Conservation (phyloP, 2,797 vertebrate species). For the Melanotaenia trifasciata region DNA sequence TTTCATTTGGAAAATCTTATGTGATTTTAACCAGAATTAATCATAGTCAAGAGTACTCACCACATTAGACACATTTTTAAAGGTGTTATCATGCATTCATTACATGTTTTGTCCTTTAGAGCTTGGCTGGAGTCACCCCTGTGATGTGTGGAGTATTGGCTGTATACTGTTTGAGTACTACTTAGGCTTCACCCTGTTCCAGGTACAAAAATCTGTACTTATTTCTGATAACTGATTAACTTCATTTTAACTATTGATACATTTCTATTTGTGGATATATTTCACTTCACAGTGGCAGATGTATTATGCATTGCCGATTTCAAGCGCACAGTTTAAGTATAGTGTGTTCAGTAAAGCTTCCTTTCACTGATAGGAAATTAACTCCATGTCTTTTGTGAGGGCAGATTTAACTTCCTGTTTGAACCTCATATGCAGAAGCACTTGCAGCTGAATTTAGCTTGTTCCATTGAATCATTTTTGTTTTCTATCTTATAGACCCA, state of each 20-base stretch:
- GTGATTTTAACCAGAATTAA: neutral
- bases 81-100: neutral
- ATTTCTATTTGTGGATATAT: too few species aligned
- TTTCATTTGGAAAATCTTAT: neutral
- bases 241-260: neutral
- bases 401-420: neutral
- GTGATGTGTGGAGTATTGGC: slow-evolving; percentile 98
- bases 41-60: neutral
- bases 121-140: slow-evolving; percentile 96
- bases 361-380: neutral
- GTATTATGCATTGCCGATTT: neutral
- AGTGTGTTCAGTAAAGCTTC: neutral
- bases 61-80: neutral
- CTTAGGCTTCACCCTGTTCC: slow-evolving; percentile 97
- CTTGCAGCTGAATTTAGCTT: neutral
- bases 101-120: slow-evolving; percentile 77
- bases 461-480: neutral
- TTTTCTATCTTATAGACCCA: slow-evolving; percentile 86
- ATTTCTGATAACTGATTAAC: neutral
- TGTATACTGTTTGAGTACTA: slow-evolving; percentile 99
- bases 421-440: neutral
- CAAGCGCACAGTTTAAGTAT: neutral
- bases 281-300: neutral
- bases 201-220: slow-evolving; percentile 82
- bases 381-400: neutral